These are phyloP conservation scores for Colletes gigas DNA, from an alignment of 1,140 invertebrate species.

Conservation along the genomic window DNA sequence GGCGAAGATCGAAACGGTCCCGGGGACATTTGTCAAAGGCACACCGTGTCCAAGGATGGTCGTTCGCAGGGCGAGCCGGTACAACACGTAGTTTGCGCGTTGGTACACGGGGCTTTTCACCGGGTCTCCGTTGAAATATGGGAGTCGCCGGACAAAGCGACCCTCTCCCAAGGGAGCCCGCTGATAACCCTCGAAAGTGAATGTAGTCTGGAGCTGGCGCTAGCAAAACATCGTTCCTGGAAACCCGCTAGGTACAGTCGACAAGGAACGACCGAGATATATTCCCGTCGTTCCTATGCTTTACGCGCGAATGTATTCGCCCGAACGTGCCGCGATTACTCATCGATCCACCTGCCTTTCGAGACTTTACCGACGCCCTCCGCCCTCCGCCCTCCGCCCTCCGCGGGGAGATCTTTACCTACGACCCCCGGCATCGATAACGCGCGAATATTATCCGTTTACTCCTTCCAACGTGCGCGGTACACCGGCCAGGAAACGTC, in stretches of 20 bases:
- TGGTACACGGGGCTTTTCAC: constrained; percentile 43
- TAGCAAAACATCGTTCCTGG: constrained; percentile 27
- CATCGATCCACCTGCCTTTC: constrained; percentile 1
- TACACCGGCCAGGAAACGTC: too few relatives aligned
- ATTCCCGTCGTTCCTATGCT: constrained; percentile 1
- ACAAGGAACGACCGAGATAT: constrained; percentile 15
- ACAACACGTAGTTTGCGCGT: constrained; percentile 31
- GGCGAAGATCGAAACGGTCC: neutral
- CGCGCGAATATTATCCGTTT: too few relatives aligned
- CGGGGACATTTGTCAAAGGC: constrained; percentile 37
- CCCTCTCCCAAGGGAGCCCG: constrained; percentile 46
- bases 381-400: neutral
- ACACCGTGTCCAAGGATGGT: constrained; percentile 8
- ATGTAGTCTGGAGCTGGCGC: constrained; percentile 28
- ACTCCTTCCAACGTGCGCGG: too few relatives aligned
- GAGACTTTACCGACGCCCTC: neutral
- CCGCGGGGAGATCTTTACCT: too few relatives aligned
- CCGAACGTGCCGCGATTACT: constrained; percentile 12
- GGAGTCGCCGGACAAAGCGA: constrained; percentile 54
- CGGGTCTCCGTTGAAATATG: constrained; percentile 50
- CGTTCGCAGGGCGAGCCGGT: neutral
- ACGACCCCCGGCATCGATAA: too few relatives aligned
- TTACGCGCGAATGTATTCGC: constrained; percentile 3
- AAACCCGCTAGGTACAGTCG: neutral
- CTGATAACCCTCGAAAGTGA: constrained; percentile 57